A percentile compares a stretch with the other conserved stretches of the same genome.
These are phyloP conservation scores for Nudaria mundana DNA, from an alignment of 2,888 invertebrate species.

Conservation along the genomic window DNA sequence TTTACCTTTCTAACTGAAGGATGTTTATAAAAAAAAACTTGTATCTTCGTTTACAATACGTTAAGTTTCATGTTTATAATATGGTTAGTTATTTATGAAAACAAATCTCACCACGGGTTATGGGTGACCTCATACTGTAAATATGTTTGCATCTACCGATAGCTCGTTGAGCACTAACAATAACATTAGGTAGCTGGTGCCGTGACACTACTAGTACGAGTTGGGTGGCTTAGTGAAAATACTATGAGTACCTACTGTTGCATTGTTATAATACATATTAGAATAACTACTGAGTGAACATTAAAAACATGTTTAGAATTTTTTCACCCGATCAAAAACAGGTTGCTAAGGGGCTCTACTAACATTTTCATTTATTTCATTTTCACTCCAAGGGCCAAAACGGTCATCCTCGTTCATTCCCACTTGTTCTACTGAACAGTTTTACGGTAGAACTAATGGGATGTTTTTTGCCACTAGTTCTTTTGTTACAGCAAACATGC, in stretches of 20 bases:
- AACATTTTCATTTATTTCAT: no score
- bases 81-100: constrained; percentile 57
- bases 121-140: constrained; percentile 64
- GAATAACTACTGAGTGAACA: no score
- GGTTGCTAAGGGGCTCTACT: no score
- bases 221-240: constrained; percentile 17
- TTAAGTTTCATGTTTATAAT: constrained; percentile 57
- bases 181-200: constrained; percentile 22
- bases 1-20: constrained; percentile 34
- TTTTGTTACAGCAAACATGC: no score
- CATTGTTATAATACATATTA: neutral
- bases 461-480: no score
- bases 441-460: no score
- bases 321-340: no score
- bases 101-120: constrained; percentile 47
- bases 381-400: no score
- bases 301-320: no score
- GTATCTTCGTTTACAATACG: constrained; percentile 51
- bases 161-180: constrained; percentile 32
- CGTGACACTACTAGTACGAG: neutral
- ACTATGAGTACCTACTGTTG: neutral
- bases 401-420: no score
- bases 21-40: constrained; percentile 42
- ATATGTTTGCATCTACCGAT: constrained; percentile 48
- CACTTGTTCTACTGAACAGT: no score